phyloP scores from a whole-genome alignment of 2,888 invertebrate genomes.

The Gibbula magus region DNA sequence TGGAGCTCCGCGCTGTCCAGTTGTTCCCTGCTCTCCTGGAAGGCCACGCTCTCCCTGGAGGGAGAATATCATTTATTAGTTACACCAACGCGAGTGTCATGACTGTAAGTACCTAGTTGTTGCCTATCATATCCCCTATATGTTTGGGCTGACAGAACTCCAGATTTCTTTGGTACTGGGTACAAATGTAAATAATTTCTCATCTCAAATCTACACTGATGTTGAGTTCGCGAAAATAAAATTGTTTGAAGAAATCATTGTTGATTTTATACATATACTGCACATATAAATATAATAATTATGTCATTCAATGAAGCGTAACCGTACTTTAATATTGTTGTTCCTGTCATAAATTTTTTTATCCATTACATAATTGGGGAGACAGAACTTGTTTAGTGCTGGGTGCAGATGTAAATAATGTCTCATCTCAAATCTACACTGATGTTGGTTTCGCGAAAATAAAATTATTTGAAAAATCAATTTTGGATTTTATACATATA shows the following conservation, averaged over 20 bases:
- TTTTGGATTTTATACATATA: too few relatives aligned
- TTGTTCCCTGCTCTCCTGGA: conserved; percentile 43
- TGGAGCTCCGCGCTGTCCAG: conserved; percentile 53
- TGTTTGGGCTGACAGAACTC: background rate
- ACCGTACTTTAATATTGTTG: too few relatives aligned
- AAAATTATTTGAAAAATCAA: background rate
- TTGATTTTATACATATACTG: too few relatives aligned
- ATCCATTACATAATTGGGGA: background rate
- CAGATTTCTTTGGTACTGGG: too few relatives aligned
- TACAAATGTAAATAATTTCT: too few relatives aligned
- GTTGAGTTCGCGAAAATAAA: background rate
- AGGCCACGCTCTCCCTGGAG: conserved; percentile 42
- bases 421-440: background rate
- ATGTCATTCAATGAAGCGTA: too few relatives aligned
- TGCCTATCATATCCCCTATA: too few relatives aligned
- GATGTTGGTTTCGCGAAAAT: background rate
- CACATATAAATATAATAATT: too few relatives aligned
- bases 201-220: background rate
- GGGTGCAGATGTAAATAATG: too few relatives aligned
- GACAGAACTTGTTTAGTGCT: background rate
- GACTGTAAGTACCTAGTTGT: background rate
- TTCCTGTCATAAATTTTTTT: too few relatives aligned
- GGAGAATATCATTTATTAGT: background rate
- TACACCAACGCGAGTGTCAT: background rate
- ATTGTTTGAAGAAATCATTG: too few relatives aligned